Percentiles rank a stretch among this genome's conserved stretches.
phyloP scores from a whole-genome alignment of 2,113 vertebrate species.

The Cisticola juncidis region DNA sequence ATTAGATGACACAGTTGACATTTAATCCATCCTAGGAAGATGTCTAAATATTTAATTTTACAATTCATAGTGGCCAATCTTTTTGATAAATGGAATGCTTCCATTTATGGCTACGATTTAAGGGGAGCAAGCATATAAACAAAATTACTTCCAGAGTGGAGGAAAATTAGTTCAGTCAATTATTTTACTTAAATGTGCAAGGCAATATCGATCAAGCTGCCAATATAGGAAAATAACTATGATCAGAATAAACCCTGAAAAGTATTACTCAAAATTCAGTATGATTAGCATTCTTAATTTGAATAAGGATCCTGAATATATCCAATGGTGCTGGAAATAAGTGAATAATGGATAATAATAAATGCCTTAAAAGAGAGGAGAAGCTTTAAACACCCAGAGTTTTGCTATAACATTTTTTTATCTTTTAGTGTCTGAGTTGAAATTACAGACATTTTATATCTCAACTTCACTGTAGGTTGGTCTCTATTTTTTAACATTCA shows the following conservation, averaged over 20 bases:
- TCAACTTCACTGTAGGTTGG: not conserved
- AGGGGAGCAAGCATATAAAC: not conserved
- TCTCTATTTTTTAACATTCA: not conserved
- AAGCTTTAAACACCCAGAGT: conserved; percentile 40
- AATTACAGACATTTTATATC: not conserved
- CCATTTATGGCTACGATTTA: not conserved
- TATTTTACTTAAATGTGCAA: conserved; percentile 21
- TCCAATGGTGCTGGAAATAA: conserved; percentile 58
- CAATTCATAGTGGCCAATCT: not conserved
- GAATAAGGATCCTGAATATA: conserved; percentile 53
- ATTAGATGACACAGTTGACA: conserved; percentile 5
- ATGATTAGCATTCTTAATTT: conserved; percentile 45
- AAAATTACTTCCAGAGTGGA: conserved; percentile 17
- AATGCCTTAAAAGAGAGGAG: conserved; percentile 43
- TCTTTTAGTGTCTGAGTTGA: not conserved
- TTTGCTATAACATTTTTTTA: conserved; percentile 13
- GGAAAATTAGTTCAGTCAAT: conserved; percentile 1
- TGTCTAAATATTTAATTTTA: conserved; percentile 50
- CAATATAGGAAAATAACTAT: conserved; percentile 11
- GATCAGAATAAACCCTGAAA: conserved; percentile 40
- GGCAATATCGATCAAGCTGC: conserved; percentile 41
- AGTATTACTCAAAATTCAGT: conserved; percentile 49
- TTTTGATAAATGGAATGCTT: conserved; percentile 17
- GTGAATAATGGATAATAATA: conserved; percentile 57
- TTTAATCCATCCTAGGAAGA: not conserved